Percentiles rank a stretch among this genome's conserved stretches.
These are phyloP conservation scores for Gadopsis bispinosus DNA, from an alignment of 2,797 vertebrate species.

Conservation along the genomic window DNA sequence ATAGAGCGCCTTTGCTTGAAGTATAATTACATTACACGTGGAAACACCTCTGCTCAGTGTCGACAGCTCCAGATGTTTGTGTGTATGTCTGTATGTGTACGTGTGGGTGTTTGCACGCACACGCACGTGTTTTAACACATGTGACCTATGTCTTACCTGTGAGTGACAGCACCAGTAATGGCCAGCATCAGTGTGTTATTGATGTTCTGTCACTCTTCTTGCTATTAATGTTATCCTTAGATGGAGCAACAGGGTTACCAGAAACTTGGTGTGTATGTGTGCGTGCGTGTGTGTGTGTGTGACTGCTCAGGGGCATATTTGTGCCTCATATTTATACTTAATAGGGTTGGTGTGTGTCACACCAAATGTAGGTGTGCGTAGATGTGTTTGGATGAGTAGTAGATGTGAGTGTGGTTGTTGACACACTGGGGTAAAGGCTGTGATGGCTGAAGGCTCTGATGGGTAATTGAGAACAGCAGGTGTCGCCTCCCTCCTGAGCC, in stretches of 20 bases:
- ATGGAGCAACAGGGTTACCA: conserved; percentile 51
- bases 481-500: conserved; percentile 74
- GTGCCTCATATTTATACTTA: conserved; percentile 68
- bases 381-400: conserved; percentile 57
- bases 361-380: conserved; percentile 35
- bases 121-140: conserved; percentile 41
- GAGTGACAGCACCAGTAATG: conserved; percentile 75
- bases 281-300: conserved; percentile 38
- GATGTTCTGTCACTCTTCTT: conserved; percentile 65
- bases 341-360: conserved; percentile 52
- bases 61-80: conserved; percentile 47
- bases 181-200: conserved; percentile 66
- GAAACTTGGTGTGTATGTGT: conserved; percentile 40
- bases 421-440: conserved; percentile 73
- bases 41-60: conserved; percentile 48
- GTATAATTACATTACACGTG: conserved; percentile 69
- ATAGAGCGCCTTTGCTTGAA: conserved; percentile 55
- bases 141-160: conserved; percentile 66
- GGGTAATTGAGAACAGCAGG: conserved; percentile 83
- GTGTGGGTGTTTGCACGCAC: background rate
- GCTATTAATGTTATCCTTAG: conserved; percentile 66
- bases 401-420: conserved; percentile 70
- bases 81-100: background rate
- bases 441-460: conserved; percentile 76
- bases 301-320: conserved; percentile 60